These are phyloP conservation scores for Maniola hyperantus DNA, from an alignment of 2,888 invertebrate species.

Conservation along the genomic window DNA sequence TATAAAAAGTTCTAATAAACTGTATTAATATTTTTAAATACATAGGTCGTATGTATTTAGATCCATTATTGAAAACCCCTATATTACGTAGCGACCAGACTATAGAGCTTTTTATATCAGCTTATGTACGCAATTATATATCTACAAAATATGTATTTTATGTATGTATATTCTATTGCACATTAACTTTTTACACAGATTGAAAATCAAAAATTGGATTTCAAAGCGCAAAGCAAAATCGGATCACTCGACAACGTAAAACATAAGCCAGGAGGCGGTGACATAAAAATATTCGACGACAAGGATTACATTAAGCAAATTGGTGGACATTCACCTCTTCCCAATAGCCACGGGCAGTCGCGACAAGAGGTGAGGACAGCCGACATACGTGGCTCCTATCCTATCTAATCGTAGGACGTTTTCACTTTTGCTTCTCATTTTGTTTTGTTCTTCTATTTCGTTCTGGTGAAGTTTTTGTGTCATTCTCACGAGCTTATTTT, in stretches of 20 bases:
- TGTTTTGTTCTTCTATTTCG: conserved; percentile 41
- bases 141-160: conserved; percentile 40
- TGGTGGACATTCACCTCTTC: conserved; percentile 70
- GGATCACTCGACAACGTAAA: conserved; percentile 95
- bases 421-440: conserved; percentile 31
- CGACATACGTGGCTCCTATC: conserved; percentile 26
- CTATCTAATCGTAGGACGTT: conserved; percentile 10
- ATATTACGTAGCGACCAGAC: too few relatives aligned
- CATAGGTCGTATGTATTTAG: too few relatives aligned
- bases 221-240: conserved; percentile 96
- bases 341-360: conserved; percentile 65
- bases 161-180: conserved; percentile 59
- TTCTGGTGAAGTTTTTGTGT: conserved; percentile 57
- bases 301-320: conserved; percentile 94
- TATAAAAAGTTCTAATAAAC: conserved; percentile 15
- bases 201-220: conserved; percentile 94
- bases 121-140: conserved; percentile 7
- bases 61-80: too few relatives aligned
- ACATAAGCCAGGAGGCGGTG: conserved; percentile 96
- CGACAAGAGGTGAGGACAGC: conserved; percentile 77
- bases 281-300: conserved; percentile 96
- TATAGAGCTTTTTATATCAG: conserved; percentile 25
- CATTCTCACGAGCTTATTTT: conserved; percentile 40
- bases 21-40: not conserved
- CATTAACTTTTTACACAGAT: conserved; percentile 85